phyloP scores from a whole-genome alignment of 2,888 invertebrate species.

The Ligdia adustata region DNA sequence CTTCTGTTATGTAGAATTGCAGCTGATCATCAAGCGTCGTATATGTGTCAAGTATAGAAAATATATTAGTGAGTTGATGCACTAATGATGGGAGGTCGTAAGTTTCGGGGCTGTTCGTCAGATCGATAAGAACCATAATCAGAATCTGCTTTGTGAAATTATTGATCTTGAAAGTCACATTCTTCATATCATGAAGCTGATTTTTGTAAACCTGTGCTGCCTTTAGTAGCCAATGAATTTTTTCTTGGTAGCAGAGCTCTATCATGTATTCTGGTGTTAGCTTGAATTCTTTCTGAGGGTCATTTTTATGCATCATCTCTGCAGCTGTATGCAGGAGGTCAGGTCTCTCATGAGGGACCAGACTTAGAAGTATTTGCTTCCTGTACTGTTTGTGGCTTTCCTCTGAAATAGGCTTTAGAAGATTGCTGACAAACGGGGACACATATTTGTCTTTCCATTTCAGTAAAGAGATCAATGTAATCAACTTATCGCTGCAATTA shows the following conservation, averaged over 20 bases:
- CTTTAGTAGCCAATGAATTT: conserved; percentile 77
- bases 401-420: conserved; percentile 62
- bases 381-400: conserved; percentile 67
- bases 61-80: conserved; percentile 74
- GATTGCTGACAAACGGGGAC: conserved; percentile 55
- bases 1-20: conserved; percentile 77
- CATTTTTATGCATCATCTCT: conserved; percentile 68
- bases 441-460: conserved; percentile 63
- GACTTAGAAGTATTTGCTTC: conserved; percentile 73
- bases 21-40: conserved; percentile 69
- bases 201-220: conserved; percentile 74
- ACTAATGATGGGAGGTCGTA: conserved; percentile 73
- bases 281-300: conserved; percentile 71
- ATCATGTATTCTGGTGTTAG: conserved; percentile 79
- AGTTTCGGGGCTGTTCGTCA: conserved; percentile 75
- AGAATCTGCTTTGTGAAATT: conserved; percentile 79
- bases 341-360: conserved; percentile 67
- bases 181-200: conserved; percentile 74
- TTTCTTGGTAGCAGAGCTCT: conserved; percentile 76
- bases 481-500: conserved; percentile 62
- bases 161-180: conserved; percentile 76
- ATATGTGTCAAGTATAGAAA: conserved; percentile 76
- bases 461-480: conserved; percentile 64
- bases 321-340: conserved; percentile 60
- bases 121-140: conserved; percentile 76